Evolutionary conservation across 37 sponge, comb jelly and placozoan species (phyloP).

Genomic region (Hormiphora californensis): DNA sequence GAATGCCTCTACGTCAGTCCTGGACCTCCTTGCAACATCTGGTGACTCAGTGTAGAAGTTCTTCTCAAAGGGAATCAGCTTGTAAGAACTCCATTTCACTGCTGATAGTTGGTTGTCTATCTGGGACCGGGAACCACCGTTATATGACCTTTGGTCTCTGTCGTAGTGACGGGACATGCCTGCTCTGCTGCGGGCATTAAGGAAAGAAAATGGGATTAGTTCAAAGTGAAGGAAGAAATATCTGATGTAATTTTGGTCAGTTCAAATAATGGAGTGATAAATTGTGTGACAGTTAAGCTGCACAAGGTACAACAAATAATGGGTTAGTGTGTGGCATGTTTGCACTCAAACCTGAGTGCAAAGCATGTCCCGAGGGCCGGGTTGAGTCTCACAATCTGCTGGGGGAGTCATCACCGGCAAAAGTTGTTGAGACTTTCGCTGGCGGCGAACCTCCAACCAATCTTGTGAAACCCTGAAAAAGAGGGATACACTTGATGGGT

Average conservation of each 20-base stretch:
- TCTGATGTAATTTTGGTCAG: no score
- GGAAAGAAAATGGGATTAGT: no score
- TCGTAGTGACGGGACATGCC: constrained; percentile 1
- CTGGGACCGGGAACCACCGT: background rate
- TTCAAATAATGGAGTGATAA: no score
- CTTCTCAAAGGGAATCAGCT: constrained; percentile 70
- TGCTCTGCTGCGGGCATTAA: no score
- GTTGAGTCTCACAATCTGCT: no score
- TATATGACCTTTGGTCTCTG: background rate
- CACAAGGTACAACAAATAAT: no score
- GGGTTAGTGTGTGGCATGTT: no score
- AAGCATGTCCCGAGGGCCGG: background rate
- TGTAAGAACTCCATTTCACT: constrained; percentile 46
- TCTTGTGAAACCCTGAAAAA: constrained; percentile 49
- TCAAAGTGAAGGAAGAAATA: no score
- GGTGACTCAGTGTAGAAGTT: constrained; percentile 78
- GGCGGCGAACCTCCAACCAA: background rate
- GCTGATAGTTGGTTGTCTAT: constrained; percentile 21
- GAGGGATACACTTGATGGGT: constrained; percentile 18
- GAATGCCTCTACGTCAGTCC: constrained; percentile 63
- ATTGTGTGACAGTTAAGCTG: no score
- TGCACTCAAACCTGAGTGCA: constrained; percentile 27
- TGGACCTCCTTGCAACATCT: constrained; percentile 55
- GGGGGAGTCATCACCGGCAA: background rate
- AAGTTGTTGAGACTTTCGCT: background rate